phyloP scores from a whole-genome alignment of 2,113 vertebrate genomes.

The Onychorhynchus coronatus region DNA sequence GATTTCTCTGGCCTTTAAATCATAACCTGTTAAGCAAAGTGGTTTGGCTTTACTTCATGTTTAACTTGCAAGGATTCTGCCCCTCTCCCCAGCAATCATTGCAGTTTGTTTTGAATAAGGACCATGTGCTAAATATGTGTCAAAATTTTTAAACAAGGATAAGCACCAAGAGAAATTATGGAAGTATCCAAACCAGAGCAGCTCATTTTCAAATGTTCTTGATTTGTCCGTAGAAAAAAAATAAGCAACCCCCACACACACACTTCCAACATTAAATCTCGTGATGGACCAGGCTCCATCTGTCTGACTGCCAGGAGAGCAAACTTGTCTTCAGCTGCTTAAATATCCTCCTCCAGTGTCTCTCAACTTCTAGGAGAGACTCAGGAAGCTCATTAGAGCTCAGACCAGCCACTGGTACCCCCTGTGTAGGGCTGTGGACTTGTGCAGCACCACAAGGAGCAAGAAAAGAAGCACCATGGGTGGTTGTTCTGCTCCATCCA shows the following conservation, averaged over 20 bases:
- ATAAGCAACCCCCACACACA: neutral
- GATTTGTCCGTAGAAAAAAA: neutral
- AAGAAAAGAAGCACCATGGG: neutral
- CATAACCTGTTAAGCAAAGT: neutral
- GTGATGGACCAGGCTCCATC: neutral
- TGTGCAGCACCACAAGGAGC: neutral
- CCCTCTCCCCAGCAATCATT: neutral
- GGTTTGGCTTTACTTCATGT: neutral
- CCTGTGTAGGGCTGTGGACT: neutral
- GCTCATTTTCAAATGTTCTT: neutral
- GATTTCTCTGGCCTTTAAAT: constrained; percentile 19
- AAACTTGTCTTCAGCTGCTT: neutral
- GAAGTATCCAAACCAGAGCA: neutral
- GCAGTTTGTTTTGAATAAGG: neutral
- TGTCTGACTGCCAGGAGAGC: neutral
- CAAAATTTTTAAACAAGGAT: neutral
- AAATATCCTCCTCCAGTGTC: neutral
- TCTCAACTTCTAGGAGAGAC: neutral
- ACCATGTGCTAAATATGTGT: neutral
- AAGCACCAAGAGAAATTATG: neutral
- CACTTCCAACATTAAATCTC: neutral
- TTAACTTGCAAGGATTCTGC: neutral
- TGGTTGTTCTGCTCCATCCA: neutral
- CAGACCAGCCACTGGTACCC: neutral
- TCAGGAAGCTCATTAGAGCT: neutral